Conservation (phyloP, 2,113 vertebrate species). For the Chamaetylas fuelleborni region DNA sequence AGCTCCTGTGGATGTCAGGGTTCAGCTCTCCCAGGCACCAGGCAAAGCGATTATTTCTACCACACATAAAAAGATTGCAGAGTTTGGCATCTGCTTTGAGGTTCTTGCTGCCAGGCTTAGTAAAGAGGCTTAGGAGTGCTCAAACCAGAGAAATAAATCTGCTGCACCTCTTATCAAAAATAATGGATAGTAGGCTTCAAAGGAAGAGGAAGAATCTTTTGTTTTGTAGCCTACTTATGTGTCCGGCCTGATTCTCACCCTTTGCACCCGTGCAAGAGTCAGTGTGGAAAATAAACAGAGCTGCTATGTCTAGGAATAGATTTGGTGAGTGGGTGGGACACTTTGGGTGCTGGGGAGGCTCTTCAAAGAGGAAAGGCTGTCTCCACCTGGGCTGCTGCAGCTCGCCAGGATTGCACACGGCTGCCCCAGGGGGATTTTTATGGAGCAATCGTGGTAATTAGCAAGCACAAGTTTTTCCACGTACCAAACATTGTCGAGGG, state of each 20-base stretch:
- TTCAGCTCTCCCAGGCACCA: background rate
- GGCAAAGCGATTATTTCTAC: conserved; percentile 9
- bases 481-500: conserved; percentile 59
- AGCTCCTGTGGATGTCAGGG: background rate
- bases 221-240: background rate
- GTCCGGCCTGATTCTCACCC: background rate
- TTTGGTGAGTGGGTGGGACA: conserved; percentile 2
- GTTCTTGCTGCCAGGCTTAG: conserved; percentile 2
- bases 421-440: background rate
- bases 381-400: background rate
- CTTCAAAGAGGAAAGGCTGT: background rate
- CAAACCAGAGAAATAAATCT: conserved; percentile 24
- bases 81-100: conserved; percentile 52
- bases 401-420: background rate
- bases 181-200: conserved; percentile 29
- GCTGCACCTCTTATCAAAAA: conserved; percentile 21
- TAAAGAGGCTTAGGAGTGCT: conserved; percentile 45
- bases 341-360: background rate
- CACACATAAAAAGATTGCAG: conserved; percentile 19
- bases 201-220: conserved; percentile 12
- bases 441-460: conserved; percentile 33
- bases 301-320: conserved; percentile 53
- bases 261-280: background rate
- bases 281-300: conserved; percentile 33
- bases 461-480: conserved; percentile 61